Conservation (phyloP, 2,797 vertebrate genomes). For the Capromys pilorides region DNA sequence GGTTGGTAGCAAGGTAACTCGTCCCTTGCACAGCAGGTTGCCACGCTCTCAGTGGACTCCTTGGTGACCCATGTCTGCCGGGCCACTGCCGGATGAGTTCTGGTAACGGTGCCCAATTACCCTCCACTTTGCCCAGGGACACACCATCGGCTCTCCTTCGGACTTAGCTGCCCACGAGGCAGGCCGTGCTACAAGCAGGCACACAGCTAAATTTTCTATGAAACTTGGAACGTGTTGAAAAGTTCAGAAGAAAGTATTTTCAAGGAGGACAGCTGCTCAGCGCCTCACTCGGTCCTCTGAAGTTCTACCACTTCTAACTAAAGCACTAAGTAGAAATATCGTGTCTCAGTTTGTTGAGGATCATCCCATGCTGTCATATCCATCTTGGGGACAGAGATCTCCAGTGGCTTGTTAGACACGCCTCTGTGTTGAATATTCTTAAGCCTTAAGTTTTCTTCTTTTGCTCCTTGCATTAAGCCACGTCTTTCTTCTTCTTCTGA, state of each 20-base stretch:
- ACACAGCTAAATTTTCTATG: not conserved
- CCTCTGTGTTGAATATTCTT: not conserved
- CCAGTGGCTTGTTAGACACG: not conserved
- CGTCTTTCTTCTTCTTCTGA: not conserved
- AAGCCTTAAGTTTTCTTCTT: not conserved
- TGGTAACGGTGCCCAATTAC: not conserved
- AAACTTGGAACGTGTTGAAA: not conserved
- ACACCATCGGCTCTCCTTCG: not conserved
- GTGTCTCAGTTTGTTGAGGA: not conserved
- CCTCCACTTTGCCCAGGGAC: not conserved
- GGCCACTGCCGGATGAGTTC: not conserved
- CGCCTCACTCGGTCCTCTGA: not conserved
- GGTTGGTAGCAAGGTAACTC: not conserved
- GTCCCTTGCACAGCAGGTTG: not conserved
- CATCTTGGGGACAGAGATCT: not conserved
- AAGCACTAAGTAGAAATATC: not conserved
- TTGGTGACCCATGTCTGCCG: not conserved
- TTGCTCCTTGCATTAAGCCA: not conserved
- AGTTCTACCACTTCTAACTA: not conserved
- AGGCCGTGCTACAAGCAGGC: not conserved
- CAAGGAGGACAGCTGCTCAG: not conserved
- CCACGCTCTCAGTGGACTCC: not conserved
- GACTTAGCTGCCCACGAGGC: not conserved
- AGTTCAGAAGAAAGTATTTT: slow-evolving; percentile 9
- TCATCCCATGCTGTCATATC: not conserved